Base-by-base conservation (phyloP, 2,888 invertebrate species). In the Drosophila mayaguana region DNA sequence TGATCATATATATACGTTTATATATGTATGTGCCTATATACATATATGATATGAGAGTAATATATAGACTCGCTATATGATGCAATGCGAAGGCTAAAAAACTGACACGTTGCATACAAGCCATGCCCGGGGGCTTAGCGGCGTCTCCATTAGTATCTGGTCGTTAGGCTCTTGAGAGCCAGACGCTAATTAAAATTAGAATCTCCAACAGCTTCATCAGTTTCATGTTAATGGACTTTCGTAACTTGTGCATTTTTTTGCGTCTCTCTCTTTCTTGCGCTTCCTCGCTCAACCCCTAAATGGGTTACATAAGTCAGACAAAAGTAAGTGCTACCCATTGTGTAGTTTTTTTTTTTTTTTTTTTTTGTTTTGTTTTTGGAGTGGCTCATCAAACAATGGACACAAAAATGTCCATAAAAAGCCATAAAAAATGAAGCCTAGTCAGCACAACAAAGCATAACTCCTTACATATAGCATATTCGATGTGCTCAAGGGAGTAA, bases 71-170 rank as follows among this genome's bases (percentile, higher is more conserved):
- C 22, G 45, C 8, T 18, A 34, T 63, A 72, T 78, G 82, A 82
- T 84, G 90, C 86, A 84, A 82, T 71, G 78, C 64, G 67, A 66
- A 68, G 78, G 89, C 70, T 81, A 88, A 81, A 89, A 85, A 75
- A 1, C 48, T 89, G 74, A 74, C 84, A 84, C 80, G 79, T 55
- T 63, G 64, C 67, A 68, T 40, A n/a, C 22, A 40, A 40, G 32
- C 38, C 50, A 43, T 25, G 40, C 16, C 22, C 12, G 40, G 12
- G 11, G 14, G 22, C 22, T 25, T 36, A 38, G 53, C 38, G 60
- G 69, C 68, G 86, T 72, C 77, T 85, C 86, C 86, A 84, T 84
- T 84, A 84, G 84, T 65, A 75, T 16, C 62, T 42, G 83, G 16
- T 67, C 71, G 88, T 54, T 67, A 73, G 64, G 66, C 71, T 60